phyloP scores from a whole-genome alignment of 2,113 vertebrate species.

The Donacobius atricapilla region DNA sequence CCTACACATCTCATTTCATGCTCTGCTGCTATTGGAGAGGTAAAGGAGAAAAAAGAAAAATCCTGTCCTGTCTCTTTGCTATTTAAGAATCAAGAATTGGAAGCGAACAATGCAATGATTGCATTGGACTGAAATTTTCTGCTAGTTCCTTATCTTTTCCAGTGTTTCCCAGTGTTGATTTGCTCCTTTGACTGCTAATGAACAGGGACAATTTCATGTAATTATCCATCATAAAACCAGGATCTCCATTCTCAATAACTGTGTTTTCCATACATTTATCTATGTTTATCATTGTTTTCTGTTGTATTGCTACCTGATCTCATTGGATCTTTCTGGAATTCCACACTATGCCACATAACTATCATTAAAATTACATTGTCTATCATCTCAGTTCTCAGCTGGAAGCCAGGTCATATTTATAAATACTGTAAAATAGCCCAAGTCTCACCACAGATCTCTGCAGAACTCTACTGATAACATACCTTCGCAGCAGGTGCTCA shows the following conservation, averaged over 20 bases:
- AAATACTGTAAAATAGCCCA: background rate
- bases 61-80: background rate
- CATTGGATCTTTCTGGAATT: background rate
- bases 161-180: background rate
- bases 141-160: background rate
- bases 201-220: background rate
- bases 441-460: background rate
- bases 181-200: background rate
- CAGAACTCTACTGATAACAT: background rate
- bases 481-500: background rate
- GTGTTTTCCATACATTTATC: background rate
- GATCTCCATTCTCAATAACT: background rate
- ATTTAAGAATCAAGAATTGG: background rate
- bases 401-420: background rate
- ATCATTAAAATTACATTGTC: background rate
- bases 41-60: background rate
- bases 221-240: background rate
- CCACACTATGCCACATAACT: background rate
- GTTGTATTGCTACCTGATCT: background rate
- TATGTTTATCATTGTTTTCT: background rate
- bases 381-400: background rate
- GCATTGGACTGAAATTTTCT: background rate
- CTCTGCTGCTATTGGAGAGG: background rate
- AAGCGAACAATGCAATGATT: background rate
- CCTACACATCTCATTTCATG: background rate